These are phyloP conservation scores for Aeoliscus strigatus DNA, from an alignment of 2,797 vertebrate species.

Conservation along the genomic window DNA sequence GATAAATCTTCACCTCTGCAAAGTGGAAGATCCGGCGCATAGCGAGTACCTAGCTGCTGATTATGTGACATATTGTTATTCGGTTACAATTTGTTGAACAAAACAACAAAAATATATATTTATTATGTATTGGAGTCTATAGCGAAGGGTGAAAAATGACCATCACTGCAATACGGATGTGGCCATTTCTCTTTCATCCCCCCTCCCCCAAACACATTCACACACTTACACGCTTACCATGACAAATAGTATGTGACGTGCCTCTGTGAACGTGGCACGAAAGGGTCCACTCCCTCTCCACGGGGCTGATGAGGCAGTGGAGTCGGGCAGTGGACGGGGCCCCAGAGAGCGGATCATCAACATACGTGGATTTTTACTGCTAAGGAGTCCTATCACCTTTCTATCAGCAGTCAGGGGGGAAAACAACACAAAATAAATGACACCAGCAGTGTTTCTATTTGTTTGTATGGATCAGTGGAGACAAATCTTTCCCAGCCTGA, in stretches of 20 bases:
- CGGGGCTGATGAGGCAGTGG: slow-evolving; percentile 29
- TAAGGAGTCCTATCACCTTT: slow-evolving; percentile 7
- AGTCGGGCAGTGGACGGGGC: slow-evolving; percentile 12
- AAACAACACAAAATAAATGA: not conserved
- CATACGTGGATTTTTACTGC: slow-evolving; percentile 8
- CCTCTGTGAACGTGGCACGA: slow-evolving; percentile 68
- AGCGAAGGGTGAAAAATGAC: too few species aligned
- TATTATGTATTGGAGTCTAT: too few species aligned
- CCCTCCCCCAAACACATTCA: slow-evolving; percentile 43
- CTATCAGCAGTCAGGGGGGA: not conserved
- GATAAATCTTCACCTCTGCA: too few species aligned
- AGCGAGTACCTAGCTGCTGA: too few species aligned
- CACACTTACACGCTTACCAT: slow-evolving; percentile 50
- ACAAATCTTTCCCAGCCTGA: too few species aligned
- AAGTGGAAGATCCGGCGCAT: too few species aligned
- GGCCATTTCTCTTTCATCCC: slow-evolving; percentile 49
- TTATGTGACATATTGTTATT: too few species aligned
- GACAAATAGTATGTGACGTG: slow-evolving; percentile 76
- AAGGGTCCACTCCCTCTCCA: slow-evolving; percentile 63
- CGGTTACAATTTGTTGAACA: too few species aligned
- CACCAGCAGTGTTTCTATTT: too few species aligned
- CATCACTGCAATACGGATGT: slow-evolving; percentile 49
- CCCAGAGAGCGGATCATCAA: slow-evolving; percentile 23
- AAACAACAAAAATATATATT: too few species aligned
- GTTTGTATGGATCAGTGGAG: too few species aligned